Base-by-base conservation (phyloP, 2,113 vertebrate genomes). In the Osmerus eperlanus region DNA sequence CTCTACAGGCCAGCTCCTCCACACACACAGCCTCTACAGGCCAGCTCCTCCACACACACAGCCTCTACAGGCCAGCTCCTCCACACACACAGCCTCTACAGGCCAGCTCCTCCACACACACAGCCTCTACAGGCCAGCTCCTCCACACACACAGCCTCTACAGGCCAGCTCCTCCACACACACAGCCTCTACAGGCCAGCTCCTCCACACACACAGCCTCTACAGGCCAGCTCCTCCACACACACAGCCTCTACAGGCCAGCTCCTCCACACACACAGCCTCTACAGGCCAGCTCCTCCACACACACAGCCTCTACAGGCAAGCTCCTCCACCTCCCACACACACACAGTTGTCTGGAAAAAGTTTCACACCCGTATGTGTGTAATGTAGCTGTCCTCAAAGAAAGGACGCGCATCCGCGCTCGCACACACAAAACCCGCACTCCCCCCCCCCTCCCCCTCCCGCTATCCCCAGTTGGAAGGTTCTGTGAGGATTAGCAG, bases 401-500 rank as follows among this genome's bases (percentile, higher is more conserved):
- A 32, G 29, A 32, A 32, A 32, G 29, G 29, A 32, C 29, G 29
- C 29, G 5, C 29, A 32, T 32, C 29, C 2, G 29, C 29, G 5
- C 29, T 32, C 29, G 29, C 52, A 84, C 68, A 16, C 56, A 70
- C 21, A 25, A 15, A 15, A 4, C 36, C 36, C 23, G 23, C 23
- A 2, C 23, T 23, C 36, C 36, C 36, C 36, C 36, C 36, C 11
- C 8, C 19, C n/a, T 16, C 67, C 68, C 67, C 25, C 59, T 32
- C 3, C 25, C 36, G 23, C 21, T 67, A 59, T 29, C 67, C 77
- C 64, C 72, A 66, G 68, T 71, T 73, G 76, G 66, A 67, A 67
- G 74, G 79, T 71, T 64, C 70, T 77, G 75, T 29, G 71, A 70
- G 70, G 87, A 88, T 89, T 85, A 89, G 76, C 81, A 81, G 75